Base-by-base conservation (phyloP, 1,140 invertebrate species). In the Onthophagus taurus region DNA sequence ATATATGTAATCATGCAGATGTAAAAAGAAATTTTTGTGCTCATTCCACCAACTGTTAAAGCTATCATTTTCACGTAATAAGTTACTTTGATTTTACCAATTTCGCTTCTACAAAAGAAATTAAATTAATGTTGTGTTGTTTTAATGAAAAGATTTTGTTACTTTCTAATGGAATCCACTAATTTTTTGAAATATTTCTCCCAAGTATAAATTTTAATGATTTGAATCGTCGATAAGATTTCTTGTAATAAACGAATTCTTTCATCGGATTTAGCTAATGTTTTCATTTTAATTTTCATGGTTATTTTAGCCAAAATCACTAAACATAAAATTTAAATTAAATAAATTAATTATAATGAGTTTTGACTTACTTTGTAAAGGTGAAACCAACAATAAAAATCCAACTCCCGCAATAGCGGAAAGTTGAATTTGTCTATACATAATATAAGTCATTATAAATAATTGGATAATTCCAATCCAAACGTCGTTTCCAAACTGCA, bases 401-500 rank as follows among this genome's bases (percentile, higher is more conserved):
- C 68, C 71, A 35, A 90, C 78, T 0, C 89, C 89, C 41, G 84
- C 76, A 2, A 89, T 57, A 7, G 83, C 78, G 1, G 83, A 75
- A 49, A 76, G 70, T 41, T 81, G 80, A 42, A 92, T 78, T 59
- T 83, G 70, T 8, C 62, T 50, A 68, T 77, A 93, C 63, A 92
- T 77, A 31, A 93, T 77, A 56, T 77, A 81, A 1, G 82, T 76
- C 30, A 85, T 71, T 44, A 85, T 73, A 26, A 80, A 64, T 8
- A 84, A 81, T 56, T 89, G 81, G 7, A 89, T 50, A 1, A 89
- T 87, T 0, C 83, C 87, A 37, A 87, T 72, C 82, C 81, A 85
- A 45, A 86, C 68, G 55, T 81, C 83, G 60, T 86, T 81, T 16
- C 83, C 61, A 54, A 83, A 77, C 42, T 78, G 71, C 4, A 80